A percentile compares a stretch with the other conserved stretches of the same genome.
Evolutionary conservation across 2,113 vertebrate genomes (phyloP).

Genomic region (Agelaius phoeniceus): DNA sequence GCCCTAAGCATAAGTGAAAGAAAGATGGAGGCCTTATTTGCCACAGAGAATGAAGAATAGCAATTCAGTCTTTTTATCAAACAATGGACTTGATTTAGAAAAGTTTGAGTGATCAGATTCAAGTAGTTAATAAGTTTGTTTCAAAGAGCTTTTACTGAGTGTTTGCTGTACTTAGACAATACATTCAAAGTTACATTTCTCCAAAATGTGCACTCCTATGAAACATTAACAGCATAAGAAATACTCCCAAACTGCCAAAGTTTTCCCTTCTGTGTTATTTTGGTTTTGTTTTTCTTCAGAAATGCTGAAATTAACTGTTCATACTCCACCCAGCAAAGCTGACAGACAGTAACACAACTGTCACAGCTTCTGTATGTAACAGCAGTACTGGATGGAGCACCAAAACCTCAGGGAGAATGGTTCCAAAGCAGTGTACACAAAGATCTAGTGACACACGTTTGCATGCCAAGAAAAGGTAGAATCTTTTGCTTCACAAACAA

Average conservation of each 20-base stretch:
- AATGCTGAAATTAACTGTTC: background rate
- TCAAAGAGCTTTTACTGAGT: background rate
- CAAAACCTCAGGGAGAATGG: background rate
- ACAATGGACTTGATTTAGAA: background rate
- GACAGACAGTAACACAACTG: background rate
- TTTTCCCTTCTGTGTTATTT: background rate
- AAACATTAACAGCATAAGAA: background rate
- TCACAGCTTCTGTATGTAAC: background rate
- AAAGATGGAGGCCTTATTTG: background rate
- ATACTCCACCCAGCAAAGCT: background rate
- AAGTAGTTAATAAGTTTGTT: background rate
- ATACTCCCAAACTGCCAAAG: background rate
- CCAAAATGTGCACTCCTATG: background rate
- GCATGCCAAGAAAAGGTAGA: background rate
- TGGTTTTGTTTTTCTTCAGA: background rate
- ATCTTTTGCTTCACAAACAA: background rate
- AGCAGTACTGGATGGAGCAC: background rate
- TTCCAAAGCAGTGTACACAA: background rate
- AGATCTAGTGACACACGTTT: background rate
- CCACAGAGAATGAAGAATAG: background rate
- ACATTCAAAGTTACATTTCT: background rate
- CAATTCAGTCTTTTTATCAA: background rate
- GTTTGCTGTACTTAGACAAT: background rate
- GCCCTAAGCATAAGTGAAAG: background rate
- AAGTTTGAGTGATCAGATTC: background rate